phyloP scores from a whole-genome alignment of 2,888 invertebrate species.

The Drosophila borealis region DNA sequence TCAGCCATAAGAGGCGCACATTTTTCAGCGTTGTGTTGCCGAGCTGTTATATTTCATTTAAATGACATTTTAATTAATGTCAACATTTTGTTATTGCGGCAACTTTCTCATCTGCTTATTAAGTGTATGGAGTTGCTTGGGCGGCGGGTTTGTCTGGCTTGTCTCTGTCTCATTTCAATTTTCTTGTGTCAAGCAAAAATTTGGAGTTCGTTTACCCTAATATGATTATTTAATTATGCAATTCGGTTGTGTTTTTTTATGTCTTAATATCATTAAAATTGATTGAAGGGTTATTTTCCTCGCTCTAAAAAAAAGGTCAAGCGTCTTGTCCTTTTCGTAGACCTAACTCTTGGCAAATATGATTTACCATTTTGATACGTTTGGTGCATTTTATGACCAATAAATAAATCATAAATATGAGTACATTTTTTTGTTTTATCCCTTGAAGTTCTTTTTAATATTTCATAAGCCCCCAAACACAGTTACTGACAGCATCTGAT shows the following conservation, averaged over 20 bases:
- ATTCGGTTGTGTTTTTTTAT: neutral
- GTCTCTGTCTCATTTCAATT: conserved; percentile 7
- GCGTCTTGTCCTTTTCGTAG: neutral
- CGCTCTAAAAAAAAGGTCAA: neutral
- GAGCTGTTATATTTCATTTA: conserved; percentile 73
- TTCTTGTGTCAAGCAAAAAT: neutral
- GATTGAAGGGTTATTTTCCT: neutral
- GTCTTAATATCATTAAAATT: conserved; percentile 4
- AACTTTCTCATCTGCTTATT: conserved; percentile 40
- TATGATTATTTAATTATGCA: conserved; percentile 28
- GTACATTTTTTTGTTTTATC: neutral
- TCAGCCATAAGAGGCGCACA: conserved; percentile 58
- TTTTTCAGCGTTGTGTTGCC: conserved; percentile 62
- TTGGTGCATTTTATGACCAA: too few species aligned
- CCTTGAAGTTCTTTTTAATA: neutral
- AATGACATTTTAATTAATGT: conserved; percentile 81
- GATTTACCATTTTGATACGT: too few species aligned
- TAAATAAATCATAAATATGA: neutral
- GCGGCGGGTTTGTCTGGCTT: neutral
- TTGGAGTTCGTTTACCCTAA: conserved; percentile 15
- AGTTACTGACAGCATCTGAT: conserved; percentile 35
- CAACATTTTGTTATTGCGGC: conserved; percentile 70
- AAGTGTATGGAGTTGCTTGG: conserved; percentile 10
- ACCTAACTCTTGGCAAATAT: too few species aligned
- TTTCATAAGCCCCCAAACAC: conserved; percentile 11